A percentile compares a stretch with the other conserved stretches of the same genome.
These are phyloP conservation scores for Fregetta grallaria DNA, from an alignment of 2,113 vertebrate species.

Conservation along the genomic window DNA sequence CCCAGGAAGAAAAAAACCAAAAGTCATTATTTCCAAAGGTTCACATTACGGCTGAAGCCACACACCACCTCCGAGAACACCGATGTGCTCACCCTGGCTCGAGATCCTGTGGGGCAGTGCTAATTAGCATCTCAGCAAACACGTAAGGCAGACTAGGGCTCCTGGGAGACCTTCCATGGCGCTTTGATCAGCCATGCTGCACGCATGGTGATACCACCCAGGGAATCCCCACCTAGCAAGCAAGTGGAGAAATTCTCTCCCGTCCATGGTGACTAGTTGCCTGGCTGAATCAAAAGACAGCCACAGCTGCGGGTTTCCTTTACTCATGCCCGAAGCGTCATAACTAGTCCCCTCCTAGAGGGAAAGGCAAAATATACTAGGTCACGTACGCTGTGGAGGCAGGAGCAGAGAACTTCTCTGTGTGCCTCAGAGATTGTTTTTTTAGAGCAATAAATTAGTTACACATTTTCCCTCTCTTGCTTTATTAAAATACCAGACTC, in stretches of 20 bases:
- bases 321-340: neutral
- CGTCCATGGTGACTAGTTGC: neutral
- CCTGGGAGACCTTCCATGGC: neutral
- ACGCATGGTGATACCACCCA: neutral
- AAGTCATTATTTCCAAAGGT: neutral
- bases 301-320: neutral
- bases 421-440: neutral
- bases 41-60: neutral
- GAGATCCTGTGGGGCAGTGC: neutral
- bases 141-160: neutral
- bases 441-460: neutral
- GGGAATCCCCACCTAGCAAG: neutral
- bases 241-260: neutral
- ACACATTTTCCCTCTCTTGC: neutral
- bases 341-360: neutral
- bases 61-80: neutral
- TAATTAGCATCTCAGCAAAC: conserved; percentile 17
- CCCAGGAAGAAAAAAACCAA: neutral
- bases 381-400: neutral
- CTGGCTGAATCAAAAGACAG: neutral
- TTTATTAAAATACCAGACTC: neutral
- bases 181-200: neutral
- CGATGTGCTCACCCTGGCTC: neutral
- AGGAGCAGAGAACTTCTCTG: neutral
- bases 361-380: neutral